Base-by-base conservation (phyloP, 1,140 invertebrate species). In the Scaptomyza montana region DNA sequence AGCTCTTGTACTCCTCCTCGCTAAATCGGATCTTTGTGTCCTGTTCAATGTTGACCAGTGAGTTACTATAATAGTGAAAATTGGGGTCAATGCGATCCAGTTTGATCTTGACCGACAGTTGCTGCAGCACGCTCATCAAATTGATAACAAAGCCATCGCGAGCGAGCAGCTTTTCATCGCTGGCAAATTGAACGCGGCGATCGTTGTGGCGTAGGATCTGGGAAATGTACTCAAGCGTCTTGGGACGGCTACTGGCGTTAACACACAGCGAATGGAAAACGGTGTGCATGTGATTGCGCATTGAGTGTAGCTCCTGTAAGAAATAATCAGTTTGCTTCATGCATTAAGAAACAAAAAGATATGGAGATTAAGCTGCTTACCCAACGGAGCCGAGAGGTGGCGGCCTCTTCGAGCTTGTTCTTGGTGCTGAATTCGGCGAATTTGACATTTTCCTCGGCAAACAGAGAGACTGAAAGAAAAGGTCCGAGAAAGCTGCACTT, bases 121-220 rank as follows among this genome's bases (percentile, higher is more conserved):
- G 94, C 92, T 99, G 98, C 54, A 99, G 92, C 10, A 99, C 96
- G 47, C 96, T 96, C 62, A 99, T 94, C 4, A 99, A 92, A 93
- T 99, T 99, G 36, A 99, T 92, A 95, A 99, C 98, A 89, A 98
- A 98, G 1, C 98, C 98, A 92, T 99, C 98, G 9, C 96, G 96
- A 33, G 97, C 96, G 0, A 98, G 93, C 0, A 95, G 93, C 73
- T 95, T 94, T 80, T 98, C 97, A 91, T 99, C 97, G 36, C 95
- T 96, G 92, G 98, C 96, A 77, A 99, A 94, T 92, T 98, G 98
- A 5, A 97, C 95, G 50, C 98, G 94, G 78, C 97, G 97, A 72
- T 97, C 95, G 90, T 99, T 99, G 68, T 94, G 92, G 41, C 94
- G 94, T 5, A 99, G 90, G 2, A 98, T 92, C 33, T 94, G 93